phyloP scores from a whole-genome alignment of 1,140 invertebrate species.

The Drosophila orosa region DNA sequence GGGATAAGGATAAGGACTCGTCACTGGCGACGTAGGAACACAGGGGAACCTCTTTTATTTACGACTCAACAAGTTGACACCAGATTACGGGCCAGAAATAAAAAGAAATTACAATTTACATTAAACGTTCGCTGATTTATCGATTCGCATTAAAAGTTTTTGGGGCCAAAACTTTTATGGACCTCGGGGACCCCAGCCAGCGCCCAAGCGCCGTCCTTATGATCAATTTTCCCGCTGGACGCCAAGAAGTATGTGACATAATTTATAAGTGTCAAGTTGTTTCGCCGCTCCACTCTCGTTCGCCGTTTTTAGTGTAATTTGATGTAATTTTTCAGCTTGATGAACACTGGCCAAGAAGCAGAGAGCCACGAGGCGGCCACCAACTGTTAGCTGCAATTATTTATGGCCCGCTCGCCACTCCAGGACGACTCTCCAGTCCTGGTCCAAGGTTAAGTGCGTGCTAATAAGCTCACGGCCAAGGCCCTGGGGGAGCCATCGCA shows the following conservation, averaged over 20 bases:
- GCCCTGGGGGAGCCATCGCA: conserved; percentile 45
- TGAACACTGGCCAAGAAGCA: conserved; percentile 35
- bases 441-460: conserved; percentile 69
- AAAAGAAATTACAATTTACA: conserved; percentile 51
- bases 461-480: conserved; percentile 69
- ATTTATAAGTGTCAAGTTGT: conserved; percentile 79
- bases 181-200: background rate
- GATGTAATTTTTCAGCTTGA: conserved; percentile 69
- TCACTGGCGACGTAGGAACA: conserved; percentile 6
- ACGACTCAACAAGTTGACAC: conserved; percentile 78
- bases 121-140: conserved; percentile 62
- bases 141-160: conserved; percentile 72
- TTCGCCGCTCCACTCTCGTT: conserved; percentile 8
- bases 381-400: conserved; percentile 74
- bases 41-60: conserved; percentile 53
- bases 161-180: conserved; percentile 50
- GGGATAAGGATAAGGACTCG: conserved; percentile 7
- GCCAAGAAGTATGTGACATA: conserved; percentile 72
- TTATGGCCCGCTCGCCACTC: conserved; percentile 57
- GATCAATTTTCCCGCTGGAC: conserved; percentile 60
- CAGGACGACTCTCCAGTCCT: conserved; percentile 19
- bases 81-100: conserved; percentile 54
- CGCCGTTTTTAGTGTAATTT: conserved; percentile 61
- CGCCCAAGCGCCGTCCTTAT: conserved; percentile 30
- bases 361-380: conserved; percentile 24